Conservation (phyloP, 1,140 invertebrate species). For the Diabrotica virgifera region DNA sequence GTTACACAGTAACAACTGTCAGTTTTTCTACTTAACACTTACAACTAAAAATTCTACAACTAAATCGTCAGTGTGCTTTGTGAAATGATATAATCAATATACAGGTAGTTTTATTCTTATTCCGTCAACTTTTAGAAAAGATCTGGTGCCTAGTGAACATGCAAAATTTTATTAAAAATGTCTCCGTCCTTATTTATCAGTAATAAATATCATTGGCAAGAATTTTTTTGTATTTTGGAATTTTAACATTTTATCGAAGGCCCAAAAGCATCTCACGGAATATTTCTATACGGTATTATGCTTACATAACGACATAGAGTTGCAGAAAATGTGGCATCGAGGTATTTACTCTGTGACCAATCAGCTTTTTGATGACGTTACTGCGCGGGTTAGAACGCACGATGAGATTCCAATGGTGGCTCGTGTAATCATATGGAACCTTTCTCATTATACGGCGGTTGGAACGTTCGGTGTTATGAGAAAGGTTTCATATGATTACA, state of each 20-base stretch:
- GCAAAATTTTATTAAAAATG: constrained; percentile 39
- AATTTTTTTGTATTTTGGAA: constrained; percentile 19
- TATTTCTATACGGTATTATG: background rate
- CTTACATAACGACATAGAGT: too few relatives aligned
- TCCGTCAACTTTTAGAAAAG: constrained; percentile 33
- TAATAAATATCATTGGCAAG: constrained; percentile 33
- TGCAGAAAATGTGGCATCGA: too few relatives aligned
- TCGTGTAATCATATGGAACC: too few relatives aligned
- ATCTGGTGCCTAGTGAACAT: constrained; percentile 36
- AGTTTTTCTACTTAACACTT: constrained; percentile 40
- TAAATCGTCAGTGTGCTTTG: constrained; percentile 46
- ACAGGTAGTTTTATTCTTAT: constrained; percentile 28
- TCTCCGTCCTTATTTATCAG: constrained; percentile 31
- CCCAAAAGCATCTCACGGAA: background rate
- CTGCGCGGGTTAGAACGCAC: too few relatives aligned
- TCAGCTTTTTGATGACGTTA: too few relatives aligned
- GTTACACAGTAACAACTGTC: constrained; percentile 64
- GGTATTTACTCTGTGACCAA: too few relatives aligned
- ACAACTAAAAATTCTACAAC: constrained; percentile 36
- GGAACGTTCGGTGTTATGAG: too few relatives aligned
- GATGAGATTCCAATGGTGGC: too few relatives aligned
- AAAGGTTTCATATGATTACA: too few relatives aligned
- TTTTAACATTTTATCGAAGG: background rate
- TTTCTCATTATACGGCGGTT: too few relatives aligned
- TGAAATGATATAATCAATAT: constrained; percentile 43